Conservation (phyloP, 2,797 vertebrate genomes). For the Falco cherrug region DNA sequence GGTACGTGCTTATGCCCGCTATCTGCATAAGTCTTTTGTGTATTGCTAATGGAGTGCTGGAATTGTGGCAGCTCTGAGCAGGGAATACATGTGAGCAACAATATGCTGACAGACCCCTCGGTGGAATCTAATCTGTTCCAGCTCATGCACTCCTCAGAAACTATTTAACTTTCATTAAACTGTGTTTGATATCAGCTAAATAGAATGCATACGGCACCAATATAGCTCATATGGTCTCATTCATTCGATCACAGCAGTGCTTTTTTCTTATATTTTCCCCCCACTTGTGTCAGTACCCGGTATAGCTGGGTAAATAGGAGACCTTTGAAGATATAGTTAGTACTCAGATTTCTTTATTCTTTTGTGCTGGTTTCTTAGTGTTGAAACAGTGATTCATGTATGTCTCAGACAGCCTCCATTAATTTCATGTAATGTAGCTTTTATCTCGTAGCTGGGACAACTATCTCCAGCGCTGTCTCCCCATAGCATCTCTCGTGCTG, state of each 20-base stretch:
- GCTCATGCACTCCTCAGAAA: conserved; percentile 89
- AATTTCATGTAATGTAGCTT: conserved; percentile 98
- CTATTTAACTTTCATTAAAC: conserved; percentile 94
- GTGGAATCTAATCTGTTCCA: conserved; percentile 92
- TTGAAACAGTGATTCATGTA: conserved; percentile 97
- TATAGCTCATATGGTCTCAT: conserved; percentile 88
- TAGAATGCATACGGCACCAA: conserved; percentile 86
- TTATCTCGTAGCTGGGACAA: conserved; percentile 92
- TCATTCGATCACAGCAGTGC: conserved; percentile 85
- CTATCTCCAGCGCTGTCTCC: conserved; percentile 81
- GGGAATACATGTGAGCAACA: conserved; percentile 84
- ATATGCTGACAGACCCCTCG: conserved; percentile 87
- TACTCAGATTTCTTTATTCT: conserved; percentile 88
- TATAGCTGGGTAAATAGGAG: conserved; percentile 89
- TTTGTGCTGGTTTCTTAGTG: conserved; percentile 88
- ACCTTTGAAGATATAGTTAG: conserved; percentile 94
- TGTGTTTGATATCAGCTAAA: conserved; percentile 91
- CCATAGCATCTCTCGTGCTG: conserved; percentile 69
- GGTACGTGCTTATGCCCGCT: conserved; percentile 80
- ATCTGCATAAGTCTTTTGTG: conserved; percentile 88
- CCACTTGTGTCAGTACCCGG: conserved; percentile 85
- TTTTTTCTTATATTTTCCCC: conserved; percentile 79
- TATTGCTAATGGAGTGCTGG: conserved; percentile 87
- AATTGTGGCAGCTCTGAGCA: conserved; percentile 83
- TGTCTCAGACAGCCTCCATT: conserved; percentile 92